These are phyloP conservation scores for Lycophotia porphyrea DNA, from an alignment of 2,888 invertebrate species.

Conservation along the genomic window DNA sequence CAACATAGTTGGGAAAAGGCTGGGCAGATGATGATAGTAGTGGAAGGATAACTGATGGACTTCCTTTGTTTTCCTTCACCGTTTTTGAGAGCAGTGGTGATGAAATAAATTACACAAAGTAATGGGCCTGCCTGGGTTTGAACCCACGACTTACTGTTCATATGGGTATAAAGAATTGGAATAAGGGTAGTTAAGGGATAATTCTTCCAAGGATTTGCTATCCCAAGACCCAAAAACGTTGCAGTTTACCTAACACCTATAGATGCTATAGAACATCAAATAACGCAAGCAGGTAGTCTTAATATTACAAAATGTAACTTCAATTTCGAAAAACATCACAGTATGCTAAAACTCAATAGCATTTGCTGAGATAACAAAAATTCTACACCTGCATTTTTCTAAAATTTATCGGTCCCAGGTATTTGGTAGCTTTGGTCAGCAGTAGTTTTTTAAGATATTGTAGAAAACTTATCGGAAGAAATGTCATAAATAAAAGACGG, in stretches of 20 bases:
- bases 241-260: neutral
- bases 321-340: constrained; percentile 10
- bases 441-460: constrained; percentile 6
- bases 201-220: no score
- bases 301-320: constrained; percentile 5
- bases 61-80: no score
- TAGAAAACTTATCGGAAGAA: neutral
- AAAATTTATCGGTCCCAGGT: constrained; percentile 29
- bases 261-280: neutral
- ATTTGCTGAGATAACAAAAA: constrained; percentile 11
- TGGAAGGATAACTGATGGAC: neutral
- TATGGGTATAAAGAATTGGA: no score
- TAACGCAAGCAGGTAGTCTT: neutral
- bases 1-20: no score
- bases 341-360: constrained; percentile 4
- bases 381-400: constrained; percentile 10
- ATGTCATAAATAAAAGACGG: neutral
- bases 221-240: neutral
- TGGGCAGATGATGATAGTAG: no score
- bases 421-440: constrained; percentile 31
- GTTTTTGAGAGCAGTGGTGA: no score
- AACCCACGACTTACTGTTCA: no score
- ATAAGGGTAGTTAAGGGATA: no score
- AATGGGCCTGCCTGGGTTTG: no score
- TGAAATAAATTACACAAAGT: no score